phyloP scores from a whole-genome alignment of 1,140 invertebrate genomes.

The Neocloeon triangulifer region DNA sequence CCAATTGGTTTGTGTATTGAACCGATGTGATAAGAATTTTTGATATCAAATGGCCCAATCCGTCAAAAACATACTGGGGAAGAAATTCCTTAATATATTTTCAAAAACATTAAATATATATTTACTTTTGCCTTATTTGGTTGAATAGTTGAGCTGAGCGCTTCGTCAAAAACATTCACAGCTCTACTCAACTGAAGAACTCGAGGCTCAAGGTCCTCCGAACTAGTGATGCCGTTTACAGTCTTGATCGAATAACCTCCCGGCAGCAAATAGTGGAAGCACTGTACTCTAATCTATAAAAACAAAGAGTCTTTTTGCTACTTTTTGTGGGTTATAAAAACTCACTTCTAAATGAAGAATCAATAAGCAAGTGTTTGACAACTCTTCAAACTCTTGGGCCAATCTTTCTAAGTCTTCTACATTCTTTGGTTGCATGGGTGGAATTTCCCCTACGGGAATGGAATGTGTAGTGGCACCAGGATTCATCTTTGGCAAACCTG shows the following conservation, averaged over 20 bases:
- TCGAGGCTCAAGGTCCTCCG: conserved; percentile 56
- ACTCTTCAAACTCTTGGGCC: conserved; percentile 61
- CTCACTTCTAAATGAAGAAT: conserved; percentile 73
- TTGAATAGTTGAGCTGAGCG: conserved; percentile 44
- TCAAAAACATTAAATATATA: conserved; percentile 1
- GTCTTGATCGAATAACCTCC: conserved; percentile 27
- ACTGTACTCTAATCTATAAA: conserved; percentile 62
- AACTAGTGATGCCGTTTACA: conserved; percentile 15
- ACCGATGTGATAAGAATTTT: conserved; percentile 66
- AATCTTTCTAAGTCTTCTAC: conserved; percentile 31
- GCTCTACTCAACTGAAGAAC: conserved; percentile 62
- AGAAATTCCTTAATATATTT: conserved; percentile 2
- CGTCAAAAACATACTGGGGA: conserved; percentile 78
- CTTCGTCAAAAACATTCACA: conserved; percentile 53
- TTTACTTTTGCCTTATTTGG: conserved; percentile 54
- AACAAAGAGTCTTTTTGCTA: conserved; percentile 3
- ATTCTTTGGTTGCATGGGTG: conserved; percentile 18
- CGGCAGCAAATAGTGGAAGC: conserved; percentile 73
- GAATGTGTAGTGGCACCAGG: conserved; percentile 6
- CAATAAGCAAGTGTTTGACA: conserved; percentile 74
- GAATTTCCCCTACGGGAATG: conserved; percentile 13
- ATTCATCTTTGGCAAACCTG: conserved; percentile 4
- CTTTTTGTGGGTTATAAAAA: conserved; percentile 6
- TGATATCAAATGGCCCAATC: conserved; percentile 65
- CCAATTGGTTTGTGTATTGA: conserved; percentile 54